Evolutionary conservation across 2,113 vertebrate genomes (phyloP), one percentile per base, ranked within the genome.

Genomic region (Ictalurus punctatus): DNA sequence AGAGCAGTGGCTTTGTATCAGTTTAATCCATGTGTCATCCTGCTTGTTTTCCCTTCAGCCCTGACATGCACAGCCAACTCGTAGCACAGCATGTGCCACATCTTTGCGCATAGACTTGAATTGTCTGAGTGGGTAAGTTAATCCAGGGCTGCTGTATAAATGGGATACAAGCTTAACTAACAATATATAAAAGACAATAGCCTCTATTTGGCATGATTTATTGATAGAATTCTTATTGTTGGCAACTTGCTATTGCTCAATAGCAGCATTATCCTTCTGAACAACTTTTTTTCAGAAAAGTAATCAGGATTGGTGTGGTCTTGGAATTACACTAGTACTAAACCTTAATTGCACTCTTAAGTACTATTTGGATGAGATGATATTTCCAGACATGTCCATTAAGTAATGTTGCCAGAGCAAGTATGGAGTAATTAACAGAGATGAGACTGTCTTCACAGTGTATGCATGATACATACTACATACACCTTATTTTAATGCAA

Each of bases 51-150:
- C 14, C 58, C 30, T 80, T 86, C 86, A 74, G 85, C 34, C 63
- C 67, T 44, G 73, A 87, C 90, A 87, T 87, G 85, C 87, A 8
- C 61, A 80, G 85, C 80, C 90, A 85, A 84, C 87, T 88, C 83
- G 65, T 78, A 74, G 27, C n/a, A 9, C 44, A 87, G 48, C 74
- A 56, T 56, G 83, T 63, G 71, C 17, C 34, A 40, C 34, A 25
- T 40, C 34, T 63, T 21, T 17, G 54, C 6, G 14, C 19, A 83
- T 23, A 13, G 9, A 30, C 3, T 34, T 34, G 16, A 58, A 8
- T 82, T 59, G 54, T 58, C 7, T 61, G 5, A 63, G 81, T 40
- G 21, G 67, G 63, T 48, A n/a, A n/a, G 71, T 78, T 80, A 25
- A 81, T 85, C 87, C 59, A 73, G 52, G 84, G 56, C 37, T 54